Percentiles rank a stretch among this genome's conserved stretches.
phyloP scores from a whole-genome alignment of 2,797 vertebrate species.

The Characodon lateralis region DNA sequence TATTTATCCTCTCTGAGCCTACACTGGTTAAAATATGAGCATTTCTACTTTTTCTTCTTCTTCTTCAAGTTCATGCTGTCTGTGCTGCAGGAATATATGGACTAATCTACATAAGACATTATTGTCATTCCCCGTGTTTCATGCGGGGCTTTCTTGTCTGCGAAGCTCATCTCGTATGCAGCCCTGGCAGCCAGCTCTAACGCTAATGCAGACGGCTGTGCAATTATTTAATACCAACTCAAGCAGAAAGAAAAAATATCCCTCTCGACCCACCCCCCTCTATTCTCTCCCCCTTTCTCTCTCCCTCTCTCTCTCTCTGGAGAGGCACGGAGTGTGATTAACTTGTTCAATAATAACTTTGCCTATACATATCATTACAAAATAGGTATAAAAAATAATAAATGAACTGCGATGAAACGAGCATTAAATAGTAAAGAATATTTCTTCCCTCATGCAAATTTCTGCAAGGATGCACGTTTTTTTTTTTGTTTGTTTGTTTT shows the following conservation, averaged over 20 bases:
- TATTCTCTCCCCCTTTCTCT: conserved; percentile 25
- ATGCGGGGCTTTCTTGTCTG: conserved; percentile 73
- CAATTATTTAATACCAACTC: conserved; percentile 85
- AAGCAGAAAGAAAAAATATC: conserved; percentile 78
- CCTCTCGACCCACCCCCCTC: conserved; percentile 65
- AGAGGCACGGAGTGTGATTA: conserved; percentile 72
- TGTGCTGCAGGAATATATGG: conserved; percentile 73
- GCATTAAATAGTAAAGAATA: conserved; percentile 56
- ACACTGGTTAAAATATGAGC: conserved; percentile 43
- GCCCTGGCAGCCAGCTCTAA: conserved; percentile 78
- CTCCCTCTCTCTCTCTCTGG: conserved; percentile 37
- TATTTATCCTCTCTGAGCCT: conserved; percentile 55
- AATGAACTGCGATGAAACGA: conserved; percentile 65
- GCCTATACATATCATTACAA: conserved; percentile 52
- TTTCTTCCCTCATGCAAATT: conserved; percentile 15
- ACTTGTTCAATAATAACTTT: conserved; percentile 77
- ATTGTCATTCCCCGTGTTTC: conserved; percentile 77
- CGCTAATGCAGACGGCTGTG: conserved; percentile 82
- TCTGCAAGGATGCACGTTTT: conserved; percentile 54
- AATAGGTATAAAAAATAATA: conserved; percentile 16
- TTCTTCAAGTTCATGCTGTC: conserved; percentile 61
- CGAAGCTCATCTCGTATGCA: conserved; percentile 76
- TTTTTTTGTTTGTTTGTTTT: not conserved
- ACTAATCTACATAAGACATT: conserved; percentile 80
- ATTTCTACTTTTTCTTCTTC: conserved; percentile 25